Percentiles rank a stretch among this genome's conserved stretches.
Conservation (phyloP, 1,140 invertebrate genomes). For the Drosophila sucinea region DNA sequence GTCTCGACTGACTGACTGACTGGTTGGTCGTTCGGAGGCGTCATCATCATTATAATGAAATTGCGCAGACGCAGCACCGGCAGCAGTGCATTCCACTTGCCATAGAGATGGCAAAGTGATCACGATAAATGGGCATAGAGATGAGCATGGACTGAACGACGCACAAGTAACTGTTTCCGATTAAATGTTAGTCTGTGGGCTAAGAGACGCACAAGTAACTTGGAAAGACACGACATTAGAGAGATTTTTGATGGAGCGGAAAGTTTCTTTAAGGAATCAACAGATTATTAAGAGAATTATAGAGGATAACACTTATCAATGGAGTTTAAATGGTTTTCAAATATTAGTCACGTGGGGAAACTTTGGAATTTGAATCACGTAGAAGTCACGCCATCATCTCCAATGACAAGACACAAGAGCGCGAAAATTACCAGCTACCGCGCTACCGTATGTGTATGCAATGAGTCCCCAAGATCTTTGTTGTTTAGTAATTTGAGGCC, state of each 20-base stretch:
- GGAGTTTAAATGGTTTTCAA: background rate
- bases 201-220: too few species aligned
- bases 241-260: too few species aligned
- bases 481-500: slow-evolving; percentile 47
- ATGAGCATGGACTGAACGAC: too few species aligned
- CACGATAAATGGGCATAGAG: background rate
- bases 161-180: too few species aligned
- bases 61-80: slow-evolving; percentile 43
- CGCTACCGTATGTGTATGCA: slow-evolving; percentile 53
- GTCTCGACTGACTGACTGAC: background rate
- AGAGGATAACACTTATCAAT: too few species aligned
- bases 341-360: background rate
- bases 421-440: slow-evolving; percentile 27
- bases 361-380: background rate
- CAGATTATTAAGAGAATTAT: too few species aligned
- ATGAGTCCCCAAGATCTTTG: slow-evolving; percentile 43
- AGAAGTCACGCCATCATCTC: background rate
- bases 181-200: too few species aligned
- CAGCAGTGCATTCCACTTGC: slow-evolving; percentile 19
- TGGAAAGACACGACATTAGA: too few species aligned
- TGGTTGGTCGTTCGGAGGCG: slow-evolving; percentile 27
- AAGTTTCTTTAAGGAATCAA: too few species aligned
- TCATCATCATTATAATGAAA: slow-evolving; percentile 79
- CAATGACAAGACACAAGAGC: background rate
- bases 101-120: too few species aligned